Evolutionary conservation across 2,888 invertebrate genomes (phyloP), one percentile per base, ranked within the genome.

Genomic region (Andrena dorsata): DNA sequence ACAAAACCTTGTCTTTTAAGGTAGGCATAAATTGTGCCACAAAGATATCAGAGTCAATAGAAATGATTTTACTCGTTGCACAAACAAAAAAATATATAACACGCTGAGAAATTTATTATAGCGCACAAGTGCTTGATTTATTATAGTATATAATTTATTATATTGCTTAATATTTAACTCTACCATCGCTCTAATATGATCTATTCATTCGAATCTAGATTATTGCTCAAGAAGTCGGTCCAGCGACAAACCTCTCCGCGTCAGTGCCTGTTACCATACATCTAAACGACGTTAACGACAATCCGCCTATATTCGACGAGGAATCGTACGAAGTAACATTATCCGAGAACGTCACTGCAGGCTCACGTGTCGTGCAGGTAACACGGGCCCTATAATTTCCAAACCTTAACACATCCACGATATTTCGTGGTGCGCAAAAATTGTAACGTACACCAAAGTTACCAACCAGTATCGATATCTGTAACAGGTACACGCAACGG

Each of bases 281-380:
- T 90, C 94, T 99, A 32, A 96, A 97, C 84, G 98, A 99, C 91
- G 95, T 97, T 8, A 98, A 99, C 91, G 98, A 99, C 92, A 98
- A 98, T 93, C 95, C 97, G 35, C 98, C 98, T 1, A 94, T 96
- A 80, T 98, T 98, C 92, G 94, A 96, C 16, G 95, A 96, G 87
- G 94, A 96, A 53, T 95, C 95, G 0, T 99, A 98, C 92, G 95
- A 96, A 41, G 97, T 96, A 0, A 96, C 96, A 71, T 94, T 98
- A 30, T 96, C 96, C 0, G 99, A 99, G 94, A 97, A 98, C 92
- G 96, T 97, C 56, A 96, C 96, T 28, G 96, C 96, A 20, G 97
- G 97, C 26, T 96, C 96, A 0, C 95, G 95, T 89, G 96, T 98
- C 1, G 94, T 96, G 30, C 96, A 96, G 95, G 93, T 92, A 85